Percentiles rank a stretch among this genome's conserved stretches.
Conservation (phyloP, 1,140 invertebrate species). For the roundworm (Caenorhabditis elegans) region WBcel235 BX284605.5:11433501-11434000, state of each 20-base stretch:
- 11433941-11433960: background rate
- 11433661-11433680: background rate
- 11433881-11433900: too few species aligned
- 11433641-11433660: conserved; percentile 8
- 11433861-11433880: too few species aligned
- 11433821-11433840: background rate
- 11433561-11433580: background rate
- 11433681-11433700: background rate
- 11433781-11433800: background rate
- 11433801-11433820: background rate
- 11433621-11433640: too few species aligned
- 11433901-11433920: too few species aligned
- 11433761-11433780: conserved; percentile 14
- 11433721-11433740: background rate
- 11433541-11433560: background rate
- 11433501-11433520: background rate
- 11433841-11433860: too few species aligned
- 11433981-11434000: conserved; percentile 18
- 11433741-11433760: background rate
- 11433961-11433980: conserved; percentile 5
- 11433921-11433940: conserved; percentile 26
- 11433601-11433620: too few species aligned
- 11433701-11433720: background rate
- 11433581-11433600: background rate
- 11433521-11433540: background rate